A percentile compares a stretch with the other conserved stretches of the same genome.
These are phyloP conservation scores for Itoplectis maculator DNA, from an alignment of 2,888 invertebrate genomes.

Conservation along the genomic window DNA sequence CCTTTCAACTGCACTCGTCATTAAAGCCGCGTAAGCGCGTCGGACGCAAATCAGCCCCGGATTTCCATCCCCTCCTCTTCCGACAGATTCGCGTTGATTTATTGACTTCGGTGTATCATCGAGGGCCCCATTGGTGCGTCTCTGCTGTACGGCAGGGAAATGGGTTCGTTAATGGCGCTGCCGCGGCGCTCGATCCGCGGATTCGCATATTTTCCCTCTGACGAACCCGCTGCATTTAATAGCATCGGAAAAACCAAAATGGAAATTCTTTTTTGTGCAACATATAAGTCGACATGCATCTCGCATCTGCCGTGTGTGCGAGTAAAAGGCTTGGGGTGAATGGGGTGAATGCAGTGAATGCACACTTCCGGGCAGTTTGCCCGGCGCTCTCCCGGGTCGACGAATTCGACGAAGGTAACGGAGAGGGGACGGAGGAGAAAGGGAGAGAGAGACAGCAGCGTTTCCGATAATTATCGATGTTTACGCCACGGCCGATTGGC, in stretches of 20 bases:
- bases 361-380: constrained; percentile 53
- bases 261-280: constrained; percentile 20
- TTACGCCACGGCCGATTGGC: constrained; percentile 69
- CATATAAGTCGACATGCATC: neutral
- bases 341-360: constrained; percentile 20
- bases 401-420: constrained; percentile 32
- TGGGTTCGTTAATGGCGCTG: constrained; percentile 24
- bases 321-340: constrained; percentile 37
- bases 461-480: constrained; percentile 70
- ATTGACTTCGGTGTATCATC: constrained; percentile 8
- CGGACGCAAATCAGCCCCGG: constrained; percentile 10
- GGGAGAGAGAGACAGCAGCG: constrained; percentile 41
- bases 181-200: neutral
- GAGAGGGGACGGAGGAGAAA: constrained; percentile 11
- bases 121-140: neutral
- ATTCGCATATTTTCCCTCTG: neutral
- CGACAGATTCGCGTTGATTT: constrained; percentile 1
- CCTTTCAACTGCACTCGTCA: neutral
- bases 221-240: neutral
- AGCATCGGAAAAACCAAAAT: constrained; percentile 31
- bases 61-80: neutral
- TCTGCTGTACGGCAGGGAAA: neutral
- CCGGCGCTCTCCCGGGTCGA: constrained; percentile 46
- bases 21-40: neutral
- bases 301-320: constrained; percentile 35